Base-by-base conservation (phyloP, 1,140 invertebrate species). In the Cotesia chilonis region DNA sequence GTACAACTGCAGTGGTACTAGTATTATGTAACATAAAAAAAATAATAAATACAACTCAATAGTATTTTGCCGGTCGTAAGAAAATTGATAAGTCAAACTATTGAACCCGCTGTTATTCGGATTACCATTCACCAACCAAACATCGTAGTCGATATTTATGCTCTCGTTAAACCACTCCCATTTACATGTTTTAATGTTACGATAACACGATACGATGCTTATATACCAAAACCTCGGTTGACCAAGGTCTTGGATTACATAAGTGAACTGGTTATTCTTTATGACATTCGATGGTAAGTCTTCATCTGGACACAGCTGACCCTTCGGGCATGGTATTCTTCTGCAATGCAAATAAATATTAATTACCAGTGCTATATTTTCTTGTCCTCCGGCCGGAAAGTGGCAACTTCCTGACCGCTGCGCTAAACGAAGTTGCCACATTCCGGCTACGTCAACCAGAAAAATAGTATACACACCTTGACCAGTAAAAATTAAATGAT, bases 181-280 rank as follows among this genome's bases (percentile, higher is more conserved):
- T 72, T 92, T 88, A 80, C 96, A 97, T 7, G 91, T 93, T 6
- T 85, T 90, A 64, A 88, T 88, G 82, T 95, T 92, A 61, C 94
- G 90, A 79, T 94, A 94, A 87, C 97, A 99, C 4, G 96, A 92
- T 17, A 98, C 96, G 79, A 98, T 88, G 74, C 96, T 97, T 54
- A 98, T 88, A 87, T 98, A 99, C 96, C 96, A 98, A 87, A 98
- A 98, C 80, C 95, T 94, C 69, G 97, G 95, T 80, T 97, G 93
- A 77, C 92, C 92, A 67, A 92, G 90, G 84, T 98, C 93, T 80
- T 95, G 91, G 73, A 99, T 94, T 65, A 94, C 92, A 87, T 96
- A 98, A 2, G 97, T 98, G 82, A 99, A 97, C 85, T 99, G 97
- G 85, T 94, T 91, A 65, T 91, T 92, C 77, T 92, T 91, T 1